Conservation (phyloP, 2,888 invertebrate genomes). For the Lepidocyrtoides sp. region DNA sequence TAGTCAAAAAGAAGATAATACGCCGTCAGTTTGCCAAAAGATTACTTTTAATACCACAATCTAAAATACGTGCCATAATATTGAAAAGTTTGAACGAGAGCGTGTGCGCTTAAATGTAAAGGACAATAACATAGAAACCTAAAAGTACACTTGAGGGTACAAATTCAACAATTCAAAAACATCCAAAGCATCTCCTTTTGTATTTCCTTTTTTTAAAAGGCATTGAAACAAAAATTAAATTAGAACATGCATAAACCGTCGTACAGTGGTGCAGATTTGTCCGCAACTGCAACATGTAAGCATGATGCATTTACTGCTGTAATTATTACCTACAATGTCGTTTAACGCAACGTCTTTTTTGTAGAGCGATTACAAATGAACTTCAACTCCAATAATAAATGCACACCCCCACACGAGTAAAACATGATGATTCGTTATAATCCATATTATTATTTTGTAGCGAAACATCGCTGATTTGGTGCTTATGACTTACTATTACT, state of each 20-base stretch:
- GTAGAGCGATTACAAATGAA: conserved; percentile 18
- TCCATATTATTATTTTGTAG: background rate
- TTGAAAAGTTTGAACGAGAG: no score
- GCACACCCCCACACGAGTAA: background rate
- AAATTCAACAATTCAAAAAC: background rate
- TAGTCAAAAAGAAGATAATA: no score
- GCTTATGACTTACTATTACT: background rate
- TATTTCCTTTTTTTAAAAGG: background rate
- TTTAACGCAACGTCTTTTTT: background rate
- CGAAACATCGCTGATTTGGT: no score
- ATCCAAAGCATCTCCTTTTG: background rate
- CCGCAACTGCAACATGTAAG: background rate
- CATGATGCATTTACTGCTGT: no score
- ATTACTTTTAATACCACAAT: no score
- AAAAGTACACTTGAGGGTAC: conserved; percentile 7
- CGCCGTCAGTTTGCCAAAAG: no score
- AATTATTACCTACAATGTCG: no score
- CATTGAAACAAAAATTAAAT: background rate
- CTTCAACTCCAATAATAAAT: conserved; percentile 20
- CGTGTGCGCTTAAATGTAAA: no score
- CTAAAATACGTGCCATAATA: no score
- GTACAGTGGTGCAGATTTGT: background rate
- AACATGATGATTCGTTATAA: background rate
- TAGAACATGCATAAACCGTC: background rate
- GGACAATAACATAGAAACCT: no score